phyloP scores from a whole-genome alignment of 2,797 vertebrate species.

The Anguilla anguilla region DNA sequence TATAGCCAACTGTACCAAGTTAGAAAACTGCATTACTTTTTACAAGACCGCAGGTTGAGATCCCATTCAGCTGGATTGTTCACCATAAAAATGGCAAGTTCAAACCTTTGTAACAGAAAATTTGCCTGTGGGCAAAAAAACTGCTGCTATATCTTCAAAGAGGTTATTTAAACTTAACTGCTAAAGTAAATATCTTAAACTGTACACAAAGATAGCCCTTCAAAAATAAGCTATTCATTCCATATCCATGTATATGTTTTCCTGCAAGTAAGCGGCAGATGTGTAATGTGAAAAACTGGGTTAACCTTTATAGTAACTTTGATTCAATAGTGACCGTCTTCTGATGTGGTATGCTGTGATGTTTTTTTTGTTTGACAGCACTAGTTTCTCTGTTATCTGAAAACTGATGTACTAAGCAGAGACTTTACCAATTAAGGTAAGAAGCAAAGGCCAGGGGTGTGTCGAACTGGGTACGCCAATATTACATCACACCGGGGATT shows the following conservation, averaged over 20 bases:
- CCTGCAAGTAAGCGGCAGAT: background rate
- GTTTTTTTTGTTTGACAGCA: conserved; percentile 21
- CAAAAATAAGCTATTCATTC: background rate
- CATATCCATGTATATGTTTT: background rate
- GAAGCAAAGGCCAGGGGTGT: conserved; percentile 25
- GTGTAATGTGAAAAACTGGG: background rate
- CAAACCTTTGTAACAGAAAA: background rate
- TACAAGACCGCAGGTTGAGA: background rate
- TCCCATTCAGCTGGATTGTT: background rate
- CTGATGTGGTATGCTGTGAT: background rate
- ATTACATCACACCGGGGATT: conserved; percentile 45
- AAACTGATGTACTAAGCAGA: conserved; percentile 17
- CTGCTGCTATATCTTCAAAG: background rate
- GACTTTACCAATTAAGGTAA: conserved; percentile 49
- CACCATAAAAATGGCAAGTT: background rate
- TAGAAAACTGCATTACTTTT: background rate
- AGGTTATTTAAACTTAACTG: background rate
- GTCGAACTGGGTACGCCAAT: background rate
- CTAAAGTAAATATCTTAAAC: background rate
- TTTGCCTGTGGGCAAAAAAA: background rate
- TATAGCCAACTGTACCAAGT: background rate
- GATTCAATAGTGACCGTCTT: background rate
- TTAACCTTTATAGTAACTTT: background rate
- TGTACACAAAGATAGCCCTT: background rate
- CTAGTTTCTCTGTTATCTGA: background rate